phyloP scores from a whole-genome alignment of 2,113 vertebrate genomes.

The Trichechus manatus region DNA sequence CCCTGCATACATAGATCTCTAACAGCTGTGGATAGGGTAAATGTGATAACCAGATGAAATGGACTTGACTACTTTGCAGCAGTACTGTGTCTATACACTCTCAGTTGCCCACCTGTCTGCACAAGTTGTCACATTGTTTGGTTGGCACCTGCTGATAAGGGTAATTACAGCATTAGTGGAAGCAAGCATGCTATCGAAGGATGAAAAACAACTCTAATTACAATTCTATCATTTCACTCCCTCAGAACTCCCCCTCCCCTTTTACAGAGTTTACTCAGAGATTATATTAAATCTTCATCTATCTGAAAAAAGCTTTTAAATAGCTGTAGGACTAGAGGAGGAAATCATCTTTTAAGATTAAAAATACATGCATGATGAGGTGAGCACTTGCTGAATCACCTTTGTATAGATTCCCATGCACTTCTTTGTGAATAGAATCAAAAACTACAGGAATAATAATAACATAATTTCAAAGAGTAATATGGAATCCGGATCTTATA shows the following conservation, averaged over 20 bases:
- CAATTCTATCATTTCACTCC: constrained; percentile 60
- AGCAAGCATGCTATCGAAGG: constrained; percentile 40
- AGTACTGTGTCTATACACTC: not conserved
- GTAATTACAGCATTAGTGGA: constrained; percentile 80
- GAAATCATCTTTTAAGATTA: constrained; percentile 59
- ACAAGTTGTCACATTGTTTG: constrained; percentile 38
- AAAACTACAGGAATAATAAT: not conserved
- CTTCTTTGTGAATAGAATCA: constrained; percentile 38
- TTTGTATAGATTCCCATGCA: not conserved
- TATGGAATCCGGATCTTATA: constrained; percentile 5
- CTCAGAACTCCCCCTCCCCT: constrained; percentile 10
- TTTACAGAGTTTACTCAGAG: constrained; percentile 59
- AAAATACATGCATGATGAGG: constrained; percentile 38
- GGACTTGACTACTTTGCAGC: not conserved
- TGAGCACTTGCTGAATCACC: constrained; percentile 31
- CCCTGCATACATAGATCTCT: not conserved
- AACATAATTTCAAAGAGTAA: constrained; percentile 36
- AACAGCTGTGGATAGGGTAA: not conserved
- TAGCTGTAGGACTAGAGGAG: not conserved
- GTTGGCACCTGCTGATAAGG: constrained; percentile 73
- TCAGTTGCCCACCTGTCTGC: constrained; percentile 50
- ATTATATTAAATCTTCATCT: constrained; percentile 70
- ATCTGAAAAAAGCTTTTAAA: constrained; percentile 65
- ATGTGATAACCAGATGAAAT: not conserved
- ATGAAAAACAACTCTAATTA: constrained; percentile 79